phyloP scores from a whole-genome alignment of 2,888 invertebrate genomes.

The Ichneumon xanthorius region DNA sequence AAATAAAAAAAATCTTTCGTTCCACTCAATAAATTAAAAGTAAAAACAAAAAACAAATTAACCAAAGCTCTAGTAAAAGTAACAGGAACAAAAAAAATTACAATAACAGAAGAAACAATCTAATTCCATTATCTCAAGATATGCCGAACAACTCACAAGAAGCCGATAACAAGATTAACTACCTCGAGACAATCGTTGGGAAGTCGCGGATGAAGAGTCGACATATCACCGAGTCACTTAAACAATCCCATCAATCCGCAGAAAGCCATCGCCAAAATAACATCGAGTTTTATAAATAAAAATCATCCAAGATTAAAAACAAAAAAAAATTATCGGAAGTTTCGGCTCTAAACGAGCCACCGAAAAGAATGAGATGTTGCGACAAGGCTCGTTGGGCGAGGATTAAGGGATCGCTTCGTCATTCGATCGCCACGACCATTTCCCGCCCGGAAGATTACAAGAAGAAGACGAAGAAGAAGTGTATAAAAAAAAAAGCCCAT shows the following conservation, averaged over 20 bases:
- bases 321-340: constrained; percentile 36
- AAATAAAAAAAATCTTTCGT: no score
- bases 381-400: constrained; percentile 33
- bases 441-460: constrained; percentile 65
- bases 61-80: no score
- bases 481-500: constrained; percentile 46
- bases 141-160: neutral
- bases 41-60: no score
- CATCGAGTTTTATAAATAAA: neutral
- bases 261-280: neutral
- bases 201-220: neutral
- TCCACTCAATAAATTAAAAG: no score
- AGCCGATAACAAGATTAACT: neutral
- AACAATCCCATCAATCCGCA: neutral
- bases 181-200: neutral
- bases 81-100: neutral
- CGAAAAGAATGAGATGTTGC: constrained; percentile 41
- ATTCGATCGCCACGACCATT: constrained; percentile 61
- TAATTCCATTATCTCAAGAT: neutral
- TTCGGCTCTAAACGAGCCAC: constrained; percentile 5
- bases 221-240: neutral
- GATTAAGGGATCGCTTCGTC: constrained; percentile 38
- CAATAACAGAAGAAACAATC: neutral
- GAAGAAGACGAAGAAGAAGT: constrained; percentile 18
- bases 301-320: neutral